Conservation (phyloP, 2,888 invertebrate genomes). For the Parnassius glacialis region DNA sequence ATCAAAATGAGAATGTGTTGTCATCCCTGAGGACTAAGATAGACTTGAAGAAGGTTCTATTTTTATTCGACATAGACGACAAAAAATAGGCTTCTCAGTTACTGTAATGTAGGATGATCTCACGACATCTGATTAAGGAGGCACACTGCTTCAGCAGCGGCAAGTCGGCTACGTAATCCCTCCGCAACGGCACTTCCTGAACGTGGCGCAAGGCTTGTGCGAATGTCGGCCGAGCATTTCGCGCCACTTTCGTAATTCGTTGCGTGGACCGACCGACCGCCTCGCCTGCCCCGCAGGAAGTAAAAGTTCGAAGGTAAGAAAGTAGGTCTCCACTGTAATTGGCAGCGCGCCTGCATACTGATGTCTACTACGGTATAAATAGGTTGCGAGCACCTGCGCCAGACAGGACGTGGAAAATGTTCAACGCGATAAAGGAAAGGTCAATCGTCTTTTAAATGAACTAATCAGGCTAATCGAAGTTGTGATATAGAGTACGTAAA, state of each 20-base stretch:
- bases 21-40: too few species aligned
- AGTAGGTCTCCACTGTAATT: constrained; percentile 79
- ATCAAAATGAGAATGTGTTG: too few species aligned
- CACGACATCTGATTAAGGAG: constrained; percentile 49
- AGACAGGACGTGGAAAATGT: constrained; percentile 38
- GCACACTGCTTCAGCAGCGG: constrained; percentile 23
- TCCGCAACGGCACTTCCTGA: constrained; percentile 77
- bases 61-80: too few species aligned
- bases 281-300: constrained; percentile 78
- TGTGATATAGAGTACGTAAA: constrained; percentile 17
- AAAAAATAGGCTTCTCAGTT: neutral
- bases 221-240: constrained; percentile 80
- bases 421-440: constrained; percentile 19
- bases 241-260: constrained; percentile 80
- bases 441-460: constrained; percentile 22
- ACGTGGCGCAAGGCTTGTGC: constrained; percentile 78
- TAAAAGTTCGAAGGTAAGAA: constrained; percentile 82
- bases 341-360: constrained; percentile 78
- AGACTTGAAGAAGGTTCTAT: too few species aligned
- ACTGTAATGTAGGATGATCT: constrained; percentile 47
- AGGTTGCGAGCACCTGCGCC: constrained; percentile 60
- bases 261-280: constrained; percentile 77
- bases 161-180: constrained; percentile 69
- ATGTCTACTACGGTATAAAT: constrained; percentile 61
- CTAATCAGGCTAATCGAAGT: constrained; percentile 8